Evolutionary conservation across 2,888 invertebrate genomes (phyloP).

Genomic region (Ganaspis brasiliensis): DNA sequence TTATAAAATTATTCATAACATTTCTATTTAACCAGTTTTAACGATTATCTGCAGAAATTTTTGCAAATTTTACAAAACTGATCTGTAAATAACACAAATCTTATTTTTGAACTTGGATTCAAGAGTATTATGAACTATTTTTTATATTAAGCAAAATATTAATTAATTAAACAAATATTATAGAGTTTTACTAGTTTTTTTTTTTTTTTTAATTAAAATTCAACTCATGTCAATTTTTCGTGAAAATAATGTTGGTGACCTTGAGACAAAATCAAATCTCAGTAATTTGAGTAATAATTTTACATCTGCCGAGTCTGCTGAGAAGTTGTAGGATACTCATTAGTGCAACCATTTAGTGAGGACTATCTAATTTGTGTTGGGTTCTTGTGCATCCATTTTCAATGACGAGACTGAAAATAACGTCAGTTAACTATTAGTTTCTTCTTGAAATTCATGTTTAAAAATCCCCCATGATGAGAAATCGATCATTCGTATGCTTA

Average conservation of each 20-base stretch:
- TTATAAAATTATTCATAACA: too few species aligned
- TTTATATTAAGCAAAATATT: too few species aligned
- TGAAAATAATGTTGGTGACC: not conserved
- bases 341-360: constrained; percentile 14
- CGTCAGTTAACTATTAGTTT: not conserved
- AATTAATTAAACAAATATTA: too few species aligned
- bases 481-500: constrained; percentile 25
- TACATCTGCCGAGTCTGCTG: not conserved
- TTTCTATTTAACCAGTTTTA: too few species aligned
- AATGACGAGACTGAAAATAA: constrained; percentile 13
- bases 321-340: constrained; percentile 17
- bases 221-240: too few species aligned
- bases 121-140: too few species aligned
- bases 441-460: constrained; percentile 20
- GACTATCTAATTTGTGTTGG: constrained; percentile 23
- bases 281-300: not conserved
- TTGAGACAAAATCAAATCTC: not conserved
- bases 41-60: too few species aligned
- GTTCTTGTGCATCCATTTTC: not conserved
- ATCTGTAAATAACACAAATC: too few species aligned
- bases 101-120: too few species aligned
- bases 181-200: too few species aligned
- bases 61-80: too few species aligned
- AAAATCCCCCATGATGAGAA: not conserved
- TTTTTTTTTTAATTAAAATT: too few species aligned